A percentile compares a stretch with the other conserved stretches of the same genome.
phyloP scores from a whole-genome alignment of 2,113 vertebrate species.

The Proterorhinus semilunaris region DNA sequence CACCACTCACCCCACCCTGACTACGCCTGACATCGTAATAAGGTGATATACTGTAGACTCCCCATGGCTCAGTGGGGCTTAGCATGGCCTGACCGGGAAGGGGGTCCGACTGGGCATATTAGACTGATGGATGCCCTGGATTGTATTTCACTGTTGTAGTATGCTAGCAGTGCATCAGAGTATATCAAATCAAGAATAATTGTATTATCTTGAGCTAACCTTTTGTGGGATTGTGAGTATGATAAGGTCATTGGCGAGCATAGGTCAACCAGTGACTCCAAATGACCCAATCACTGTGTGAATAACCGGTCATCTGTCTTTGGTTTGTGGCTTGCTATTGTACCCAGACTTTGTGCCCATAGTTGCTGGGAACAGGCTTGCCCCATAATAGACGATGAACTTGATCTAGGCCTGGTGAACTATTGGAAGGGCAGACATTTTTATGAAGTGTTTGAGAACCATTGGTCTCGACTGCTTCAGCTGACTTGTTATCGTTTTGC shows the following conservation, averaged over 20 bases:
- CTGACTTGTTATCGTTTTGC: too few species aligned
- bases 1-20: slow-evolving; percentile 11
- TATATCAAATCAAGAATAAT: background rate
- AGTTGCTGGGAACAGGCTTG: background rate
- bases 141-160: slow-evolving; percentile 13
- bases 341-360: background rate
- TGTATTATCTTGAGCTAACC: background rate
- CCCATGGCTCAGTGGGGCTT: slow-evolving; percentile 54
- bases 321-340: background rate
- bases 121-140: background rate
- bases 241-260: background rate
- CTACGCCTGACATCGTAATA: slow-evolving; percentile 50
- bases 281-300: background rate
- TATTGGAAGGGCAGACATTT: too few species aligned
- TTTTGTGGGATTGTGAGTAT: background rate
- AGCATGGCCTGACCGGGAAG: slow-evolving; percentile 20
- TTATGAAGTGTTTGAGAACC: too few species aligned
- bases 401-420: too few species aligned
- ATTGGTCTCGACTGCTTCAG: too few species aligned
- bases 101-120: slow-evolving; percentile 17
- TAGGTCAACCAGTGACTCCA: background rate
- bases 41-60: slow-evolving; percentile 59
- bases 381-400: too few species aligned
- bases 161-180: background rate
- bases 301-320: background rate